These are phyloP conservation scores for Dryoscopus gambensis DNA, from an alignment of 2,113 vertebrate genomes.

Conservation along the genomic window DNA sequence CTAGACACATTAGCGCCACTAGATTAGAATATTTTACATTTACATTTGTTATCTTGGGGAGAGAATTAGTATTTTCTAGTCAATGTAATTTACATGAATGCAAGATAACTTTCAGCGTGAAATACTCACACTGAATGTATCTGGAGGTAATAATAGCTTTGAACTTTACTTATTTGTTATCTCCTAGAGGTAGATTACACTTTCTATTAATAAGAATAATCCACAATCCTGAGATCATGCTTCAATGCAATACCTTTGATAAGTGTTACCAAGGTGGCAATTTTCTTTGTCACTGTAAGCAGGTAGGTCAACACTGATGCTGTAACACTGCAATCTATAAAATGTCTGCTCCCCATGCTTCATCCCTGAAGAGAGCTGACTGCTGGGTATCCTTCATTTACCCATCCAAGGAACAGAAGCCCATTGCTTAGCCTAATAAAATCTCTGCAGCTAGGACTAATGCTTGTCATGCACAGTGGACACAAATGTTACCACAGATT, in stretches of 20 bases:
- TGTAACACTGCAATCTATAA: neutral
- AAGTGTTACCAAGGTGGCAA: neutral
- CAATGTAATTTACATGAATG: slow-evolving; percentile 65
- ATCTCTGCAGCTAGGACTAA: neutral
- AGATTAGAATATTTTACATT: slow-evolving; percentile 57
- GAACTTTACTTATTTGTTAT: slow-evolving; percentile 57
- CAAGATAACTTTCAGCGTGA: slow-evolving; percentile 31
- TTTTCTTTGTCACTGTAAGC: neutral
- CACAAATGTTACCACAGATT: neutral
- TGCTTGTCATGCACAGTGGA: neutral
- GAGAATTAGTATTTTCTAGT: slow-evolving; percentile 65
- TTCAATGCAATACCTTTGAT: neutral
- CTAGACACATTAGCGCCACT: neutral
- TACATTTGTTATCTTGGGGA: slow-evolving; percentile 60
- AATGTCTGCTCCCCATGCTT: neutral
- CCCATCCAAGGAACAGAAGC: neutral
- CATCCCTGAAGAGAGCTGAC: neutral
- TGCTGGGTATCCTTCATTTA: neutral
- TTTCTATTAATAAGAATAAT: slow-evolving; percentile 20
- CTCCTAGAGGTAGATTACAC: slow-evolving; percentile 3
- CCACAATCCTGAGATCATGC: neutral
- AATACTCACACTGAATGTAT: slow-evolving; percentile 28
- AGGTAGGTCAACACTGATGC: neutral
- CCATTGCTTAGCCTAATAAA: neutral
- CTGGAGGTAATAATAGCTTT: slow-evolving; percentile 53